Percentiles rank a stretch among this genome's conserved stretches.
phyloP scores from a whole-genome alignment of 92 coral and sea anemone species.

The Zoanthus sociatus region DNA sequence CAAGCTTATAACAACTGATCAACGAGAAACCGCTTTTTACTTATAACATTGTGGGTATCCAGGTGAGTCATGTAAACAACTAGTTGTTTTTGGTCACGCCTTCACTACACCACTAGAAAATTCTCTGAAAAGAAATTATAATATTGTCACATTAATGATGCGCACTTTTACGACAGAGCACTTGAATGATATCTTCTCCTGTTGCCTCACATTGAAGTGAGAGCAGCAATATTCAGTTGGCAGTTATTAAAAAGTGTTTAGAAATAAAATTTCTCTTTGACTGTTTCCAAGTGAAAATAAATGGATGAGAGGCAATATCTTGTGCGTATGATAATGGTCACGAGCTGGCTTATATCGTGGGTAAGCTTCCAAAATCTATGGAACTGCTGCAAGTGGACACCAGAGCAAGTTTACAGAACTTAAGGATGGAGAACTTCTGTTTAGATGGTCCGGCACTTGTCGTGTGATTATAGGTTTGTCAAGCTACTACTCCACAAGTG shows the following conservation, averaged over 20 bases:
- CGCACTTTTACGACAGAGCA: not conserved
- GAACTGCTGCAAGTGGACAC: not conserved
- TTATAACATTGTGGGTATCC: constrained; percentile 35
- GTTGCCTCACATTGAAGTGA: not conserved
- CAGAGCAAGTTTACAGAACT: not conserved
- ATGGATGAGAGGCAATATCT: constrained; percentile 1
- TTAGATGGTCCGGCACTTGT: not conserved
- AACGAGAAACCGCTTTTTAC: not conserved
- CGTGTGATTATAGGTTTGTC: too few species aligned
- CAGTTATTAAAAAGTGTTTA: not conserved
- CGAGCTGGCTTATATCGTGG: not conserved
- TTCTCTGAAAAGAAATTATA: constrained; percentile 31
- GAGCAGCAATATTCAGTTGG: not conserved
- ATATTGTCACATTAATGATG: constrained; percentile 15
- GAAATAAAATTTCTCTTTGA: not conserved
- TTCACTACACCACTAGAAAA: constrained; percentile 45
- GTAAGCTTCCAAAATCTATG: constrained; percentile 15
- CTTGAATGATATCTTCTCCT: not conserved
- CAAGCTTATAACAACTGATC: constrained; percentile 25
- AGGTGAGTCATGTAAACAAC: constrained; percentile 43
- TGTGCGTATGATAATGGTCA: not conserved
- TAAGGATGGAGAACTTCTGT: constrained; percentile 4
- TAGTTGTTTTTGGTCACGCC: constrained; percentile 47
- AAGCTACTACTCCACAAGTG: not conserved
- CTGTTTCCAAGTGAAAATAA: constrained; percentile 6